Evolutionary conservation across 2,113 vertebrate genomes (phyloP).

Genomic region (Chrysemys picta): DNA sequence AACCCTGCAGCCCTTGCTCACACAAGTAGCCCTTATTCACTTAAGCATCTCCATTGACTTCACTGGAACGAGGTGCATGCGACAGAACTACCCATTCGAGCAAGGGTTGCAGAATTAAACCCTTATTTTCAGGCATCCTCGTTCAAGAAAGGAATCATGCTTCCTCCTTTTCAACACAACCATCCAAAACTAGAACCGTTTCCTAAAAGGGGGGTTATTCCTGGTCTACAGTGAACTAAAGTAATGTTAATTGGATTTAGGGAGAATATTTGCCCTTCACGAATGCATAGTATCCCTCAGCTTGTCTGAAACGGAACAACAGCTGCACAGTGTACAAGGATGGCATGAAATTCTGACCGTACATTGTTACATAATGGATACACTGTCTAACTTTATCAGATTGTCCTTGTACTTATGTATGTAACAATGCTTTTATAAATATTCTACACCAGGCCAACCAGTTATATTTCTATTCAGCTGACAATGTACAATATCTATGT

Average conservation of each 20-base stretch:
- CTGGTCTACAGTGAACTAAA: not conserved
- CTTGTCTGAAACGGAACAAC: not conserved
- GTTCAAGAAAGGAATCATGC: not conserved
- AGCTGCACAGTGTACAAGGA: not conserved
- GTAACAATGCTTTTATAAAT: not conserved
- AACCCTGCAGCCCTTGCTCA: not conserved
- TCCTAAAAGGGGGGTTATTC: not conserved
- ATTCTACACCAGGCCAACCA: not conserved
- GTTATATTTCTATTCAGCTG: not conserved
- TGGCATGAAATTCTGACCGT: not conserved
- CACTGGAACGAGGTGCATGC: not conserved
- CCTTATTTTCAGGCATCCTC: not conserved
- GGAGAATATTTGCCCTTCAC: not conserved
- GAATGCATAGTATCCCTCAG: not conserved
- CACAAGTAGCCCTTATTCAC: not conserved
- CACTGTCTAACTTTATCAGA: not conserved
- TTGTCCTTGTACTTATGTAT: not conserved
- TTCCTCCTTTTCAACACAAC: not conserved
- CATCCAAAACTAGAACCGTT: not conserved
- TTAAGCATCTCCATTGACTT: not conserved
- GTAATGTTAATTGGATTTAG: not conserved
- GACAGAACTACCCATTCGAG: not conserved
- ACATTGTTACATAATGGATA: not conserved
- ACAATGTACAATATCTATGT: not conserved
- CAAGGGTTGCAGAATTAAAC: not conserved